phyloP scores from a whole-genome alignment of 1,140 invertebrate species.

The Tribolium madens region DNA sequence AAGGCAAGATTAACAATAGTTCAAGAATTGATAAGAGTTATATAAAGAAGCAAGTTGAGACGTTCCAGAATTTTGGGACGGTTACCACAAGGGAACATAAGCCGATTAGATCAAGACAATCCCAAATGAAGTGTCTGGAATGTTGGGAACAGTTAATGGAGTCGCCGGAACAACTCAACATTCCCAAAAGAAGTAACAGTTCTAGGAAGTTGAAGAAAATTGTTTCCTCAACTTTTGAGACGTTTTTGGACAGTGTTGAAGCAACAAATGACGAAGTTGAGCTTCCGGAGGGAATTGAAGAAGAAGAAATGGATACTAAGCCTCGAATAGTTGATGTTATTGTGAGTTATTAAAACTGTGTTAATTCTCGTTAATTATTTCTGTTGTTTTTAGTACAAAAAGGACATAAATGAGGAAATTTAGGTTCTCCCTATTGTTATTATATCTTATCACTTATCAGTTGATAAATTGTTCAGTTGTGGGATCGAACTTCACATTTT shows the following conservation, averaged over 20 bases:
- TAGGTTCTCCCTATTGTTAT: not conserved
- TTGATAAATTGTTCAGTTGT: not conserved
- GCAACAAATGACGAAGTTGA: not conserved
- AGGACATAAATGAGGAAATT: not conserved
- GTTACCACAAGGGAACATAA: slow-evolving; percentile 2
- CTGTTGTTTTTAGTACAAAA: not conserved
- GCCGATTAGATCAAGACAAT: slow-evolving; percentile 27
- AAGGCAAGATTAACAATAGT: slow-evolving; percentile 31
- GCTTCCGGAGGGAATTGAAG: not conserved
- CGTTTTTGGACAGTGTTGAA: slow-evolving; percentile 48
- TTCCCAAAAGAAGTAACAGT: slow-evolving; percentile 45
- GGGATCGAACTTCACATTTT: not conserved
- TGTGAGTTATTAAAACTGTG: slow-evolving; percentile 46
- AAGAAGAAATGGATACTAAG: slow-evolving; percentile 22
- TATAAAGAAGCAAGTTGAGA: slow-evolving; percentile 48
- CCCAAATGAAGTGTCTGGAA: slow-evolving; percentile 49
- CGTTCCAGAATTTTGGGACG: slow-evolving; percentile 32
- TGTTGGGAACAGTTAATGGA: slow-evolving; percentile 48
- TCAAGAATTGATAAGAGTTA: slow-evolving; percentile 47
- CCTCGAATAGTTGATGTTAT: slow-evolving; percentile 55
- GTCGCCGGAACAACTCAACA: not conserved
- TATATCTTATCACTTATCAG: not conserved
- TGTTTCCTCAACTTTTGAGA: slow-evolving; percentile 56
- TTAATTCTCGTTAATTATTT: not conserved
- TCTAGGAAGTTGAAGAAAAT: slow-evolving; percentile 50